Conservation (phyloP, 2,113 vertebrate genomes). For the Oncorhynchus gorbuscha region DNA sequence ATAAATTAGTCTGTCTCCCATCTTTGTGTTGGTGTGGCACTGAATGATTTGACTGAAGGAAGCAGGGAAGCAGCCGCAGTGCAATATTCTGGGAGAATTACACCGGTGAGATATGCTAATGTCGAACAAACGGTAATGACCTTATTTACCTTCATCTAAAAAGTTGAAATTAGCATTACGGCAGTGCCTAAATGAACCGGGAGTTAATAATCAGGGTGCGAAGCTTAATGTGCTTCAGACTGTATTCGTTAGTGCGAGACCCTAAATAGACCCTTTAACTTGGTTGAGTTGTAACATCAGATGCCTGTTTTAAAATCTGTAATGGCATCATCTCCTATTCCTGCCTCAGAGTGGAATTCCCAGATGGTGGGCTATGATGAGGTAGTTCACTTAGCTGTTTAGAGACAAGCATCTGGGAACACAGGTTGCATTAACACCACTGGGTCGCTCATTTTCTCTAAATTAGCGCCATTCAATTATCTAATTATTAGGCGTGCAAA, state of each 20-base stretch:
- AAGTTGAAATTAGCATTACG: conserved; percentile 76
- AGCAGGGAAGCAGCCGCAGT: conserved; percentile 51
- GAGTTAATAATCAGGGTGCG: conserved; percentile 75
- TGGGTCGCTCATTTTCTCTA: conserved; percentile 68
- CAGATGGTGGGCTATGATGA: conserved; percentile 71
- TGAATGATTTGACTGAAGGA: conserved; percentile 68
- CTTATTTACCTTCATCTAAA: conserved; percentile 82
- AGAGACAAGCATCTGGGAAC: conserved; percentile 74
- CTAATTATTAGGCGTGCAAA: conserved; percentile 75
- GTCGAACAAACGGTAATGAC: conserved; percentile 71
- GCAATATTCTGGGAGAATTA: conserved; percentile 69
- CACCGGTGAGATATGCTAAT: conserved; percentile 82
- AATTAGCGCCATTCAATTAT: conserved; percentile 79
- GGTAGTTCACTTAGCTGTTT: conserved; percentile 73
- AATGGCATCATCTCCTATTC: conserved; percentile 54
- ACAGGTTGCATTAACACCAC: conserved; percentile 73
- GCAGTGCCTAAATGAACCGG: conserved; percentile 67
- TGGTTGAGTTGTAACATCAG: conserved; percentile 59
- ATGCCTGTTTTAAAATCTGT: conserved; percentile 63
- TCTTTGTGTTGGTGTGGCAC: conserved; percentile 74
- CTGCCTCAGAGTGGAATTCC: conserved; percentile 72
- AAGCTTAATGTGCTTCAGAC: conserved; percentile 55
- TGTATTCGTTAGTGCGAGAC: conserved; percentile 54
- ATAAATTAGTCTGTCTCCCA: conserved; percentile 74
- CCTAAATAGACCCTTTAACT: conserved; percentile 58